phyloP scores from a whole-genome alignment of 2,113 vertebrate species.

The Stegostoma tigrinum region DNA sequence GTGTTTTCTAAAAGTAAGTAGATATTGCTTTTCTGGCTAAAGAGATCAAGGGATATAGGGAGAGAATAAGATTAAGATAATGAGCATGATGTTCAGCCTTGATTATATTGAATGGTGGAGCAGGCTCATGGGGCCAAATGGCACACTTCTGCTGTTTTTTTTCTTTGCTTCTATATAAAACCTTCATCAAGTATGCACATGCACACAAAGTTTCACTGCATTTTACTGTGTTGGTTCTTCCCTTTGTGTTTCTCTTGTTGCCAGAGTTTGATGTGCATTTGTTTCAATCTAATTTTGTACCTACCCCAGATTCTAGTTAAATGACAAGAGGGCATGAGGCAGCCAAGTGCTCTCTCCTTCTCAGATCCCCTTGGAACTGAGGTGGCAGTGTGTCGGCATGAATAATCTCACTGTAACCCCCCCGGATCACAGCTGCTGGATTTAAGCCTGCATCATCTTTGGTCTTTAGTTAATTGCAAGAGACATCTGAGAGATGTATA shows the following conservation, averaged over 20 bases:
- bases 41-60: too few species aligned
- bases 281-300: background rate
- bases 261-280: background rate
- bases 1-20: too few species aligned
- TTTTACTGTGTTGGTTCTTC: background rate
- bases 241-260: background rate
- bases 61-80: too few species aligned
- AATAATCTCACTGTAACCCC: background rate
- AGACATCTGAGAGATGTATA: background rate
- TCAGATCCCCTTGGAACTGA: background rate
- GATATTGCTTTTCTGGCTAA: too few species aligned
- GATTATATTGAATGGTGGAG: too few species aligned
- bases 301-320: background rate
- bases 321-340: background rate
- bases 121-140: too few species aligned
- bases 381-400: background rate
- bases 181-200: background rate
- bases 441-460: background rate
- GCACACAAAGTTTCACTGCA: background rate
- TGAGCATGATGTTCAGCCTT: too few species aligned
- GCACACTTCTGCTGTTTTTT: too few species aligned
- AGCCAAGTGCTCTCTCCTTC: background rate
- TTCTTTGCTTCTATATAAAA: background rate
- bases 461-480: background rate
- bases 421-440: background rate